phyloP scores from a whole-genome alignment of 2,888 invertebrate genomes.

The Lottia gigantea region DNA sequence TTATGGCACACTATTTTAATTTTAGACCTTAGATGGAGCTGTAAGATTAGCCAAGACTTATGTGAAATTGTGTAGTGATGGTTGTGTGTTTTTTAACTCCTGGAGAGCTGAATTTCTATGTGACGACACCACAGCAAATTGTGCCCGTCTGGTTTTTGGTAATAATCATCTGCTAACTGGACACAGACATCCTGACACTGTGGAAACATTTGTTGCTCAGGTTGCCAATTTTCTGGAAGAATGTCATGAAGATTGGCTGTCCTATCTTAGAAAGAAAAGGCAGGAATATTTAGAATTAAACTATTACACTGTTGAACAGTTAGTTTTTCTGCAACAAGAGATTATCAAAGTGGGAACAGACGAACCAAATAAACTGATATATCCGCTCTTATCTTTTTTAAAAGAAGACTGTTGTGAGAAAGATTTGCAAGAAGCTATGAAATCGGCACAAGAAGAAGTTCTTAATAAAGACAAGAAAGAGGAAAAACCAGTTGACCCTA shows the following conservation, averaged over 20 bases:
- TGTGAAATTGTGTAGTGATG: conserved; percentile 47
- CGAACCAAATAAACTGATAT: conserved; percentile 31
- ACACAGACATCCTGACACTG: conserved; percentile 26
- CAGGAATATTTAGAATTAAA: conserved; percentile 46
- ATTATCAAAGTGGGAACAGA: conserved; percentile 41
- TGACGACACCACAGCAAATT: conserved; percentile 30
- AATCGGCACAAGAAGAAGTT: conserved; percentile 27
- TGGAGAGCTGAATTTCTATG: conserved; percentile 52
- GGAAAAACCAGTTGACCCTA: conserved; percentile 5
- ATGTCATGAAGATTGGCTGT: conserved; percentile 46
- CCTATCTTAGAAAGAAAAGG: conserved; percentile 42
- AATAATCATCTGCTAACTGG: conserved; percentile 29
- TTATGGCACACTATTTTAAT: conserved; percentile 17
- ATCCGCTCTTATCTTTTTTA: conserved; percentile 43
- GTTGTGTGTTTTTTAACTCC: conserved; percentile 55
- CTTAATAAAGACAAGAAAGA: conserved; percentile 22
- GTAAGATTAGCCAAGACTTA: conserved; percentile 49
- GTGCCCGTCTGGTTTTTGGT: conserved; percentile 45
- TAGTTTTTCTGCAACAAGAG: conserved; percentile 55
- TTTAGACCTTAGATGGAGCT: conserved; percentile 54
- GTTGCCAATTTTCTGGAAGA: conserved; percentile 48
- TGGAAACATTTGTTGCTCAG: conserved; percentile 38
- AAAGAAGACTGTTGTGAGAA: conserved; percentile 36
- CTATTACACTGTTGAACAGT: conserved; percentile 55
- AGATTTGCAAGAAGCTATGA: conserved; percentile 41